phyloP scores from a whole-genome alignment of 2,888 invertebrate genomes.

The Sarcophaga rosellei region DNA sequence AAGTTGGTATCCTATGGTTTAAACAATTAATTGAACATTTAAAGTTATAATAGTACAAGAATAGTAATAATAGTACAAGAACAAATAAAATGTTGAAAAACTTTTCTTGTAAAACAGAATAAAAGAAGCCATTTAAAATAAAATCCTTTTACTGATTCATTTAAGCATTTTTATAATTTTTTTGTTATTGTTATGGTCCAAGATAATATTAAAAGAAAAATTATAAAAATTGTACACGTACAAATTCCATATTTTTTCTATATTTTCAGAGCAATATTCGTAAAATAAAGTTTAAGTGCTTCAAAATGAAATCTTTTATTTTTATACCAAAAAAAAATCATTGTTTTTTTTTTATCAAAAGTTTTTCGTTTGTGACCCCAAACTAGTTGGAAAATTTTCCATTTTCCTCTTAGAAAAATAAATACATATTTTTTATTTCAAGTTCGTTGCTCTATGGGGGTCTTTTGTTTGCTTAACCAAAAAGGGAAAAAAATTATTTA shows the following conservation, averaged over 20 bases:
- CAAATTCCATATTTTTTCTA: constrained; percentile 14
- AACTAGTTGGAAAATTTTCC: background rate
- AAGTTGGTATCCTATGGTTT: no score
- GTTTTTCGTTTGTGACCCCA: background rate
- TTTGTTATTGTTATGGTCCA: background rate
- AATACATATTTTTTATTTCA: constrained; percentile 27
- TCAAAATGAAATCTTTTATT: background rate
- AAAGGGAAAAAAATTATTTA: background rate
- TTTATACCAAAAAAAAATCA: no score
- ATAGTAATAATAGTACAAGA: no score
- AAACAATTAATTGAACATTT: no score
- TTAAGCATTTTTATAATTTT: background rate
- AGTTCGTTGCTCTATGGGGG: constrained; percentile 49
- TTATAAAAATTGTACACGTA: constrained; percentile 17
- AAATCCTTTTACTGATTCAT: background rate
- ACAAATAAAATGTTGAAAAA: no score
- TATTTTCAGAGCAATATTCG: background rate
- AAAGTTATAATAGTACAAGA: no score
- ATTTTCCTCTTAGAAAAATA: background rate
- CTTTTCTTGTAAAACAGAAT: background rate
- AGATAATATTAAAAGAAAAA: background rate
- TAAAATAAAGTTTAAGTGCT: constrained; percentile 12
- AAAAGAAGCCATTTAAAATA: background rate
- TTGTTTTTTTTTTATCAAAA: no score
- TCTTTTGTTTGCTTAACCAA: constrained; percentile 21